Evolutionary conservation across 2,113 vertebrate species (phyloP).

Genomic region (Sebastes fasciatus): DNA sequence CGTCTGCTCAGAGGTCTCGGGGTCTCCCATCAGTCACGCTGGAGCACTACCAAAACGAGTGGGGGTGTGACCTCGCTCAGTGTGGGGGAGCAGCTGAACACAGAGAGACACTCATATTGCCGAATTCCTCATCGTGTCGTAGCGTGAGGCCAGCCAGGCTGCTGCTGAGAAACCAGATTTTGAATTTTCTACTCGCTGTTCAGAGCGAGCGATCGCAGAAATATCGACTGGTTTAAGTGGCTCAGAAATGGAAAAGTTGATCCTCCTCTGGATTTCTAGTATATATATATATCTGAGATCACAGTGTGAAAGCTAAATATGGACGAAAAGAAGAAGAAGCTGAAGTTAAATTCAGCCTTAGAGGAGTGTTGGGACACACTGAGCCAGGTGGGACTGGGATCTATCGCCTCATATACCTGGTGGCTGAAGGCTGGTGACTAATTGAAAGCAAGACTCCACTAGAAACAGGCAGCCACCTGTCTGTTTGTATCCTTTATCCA

Average conservation of each 20-base stretch:
- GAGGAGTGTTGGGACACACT: neutral
- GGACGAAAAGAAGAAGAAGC: neutral
- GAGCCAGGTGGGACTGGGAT: neutral
- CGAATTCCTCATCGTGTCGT: constrained; percentile 1
- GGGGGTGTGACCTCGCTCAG: constrained; percentile 20
- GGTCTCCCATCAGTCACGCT: constrained; percentile 16
- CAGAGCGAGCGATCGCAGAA: neutral
- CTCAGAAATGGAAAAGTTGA: neutral
- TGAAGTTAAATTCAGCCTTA: neutral
- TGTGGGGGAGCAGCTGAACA: constrained; percentile 40
- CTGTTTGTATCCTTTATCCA: neutral
- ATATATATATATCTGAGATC: neutral
- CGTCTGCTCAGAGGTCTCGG: neutral
- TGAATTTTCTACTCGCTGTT: neutral
- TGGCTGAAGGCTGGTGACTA: neutral
- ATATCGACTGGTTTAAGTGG: neutral
- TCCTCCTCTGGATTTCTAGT: neutral
- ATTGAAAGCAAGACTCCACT: neutral
- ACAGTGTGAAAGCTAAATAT: neutral
- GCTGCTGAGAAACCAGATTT: neutral
- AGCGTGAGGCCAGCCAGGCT: neutral
- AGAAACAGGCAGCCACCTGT: neutral
- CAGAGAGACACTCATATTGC: constrained; percentile 3
- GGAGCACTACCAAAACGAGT: neutral
- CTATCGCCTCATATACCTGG: neutral